Percentiles rank a stretch among this genome's conserved stretches.
phyloP scores from a whole-genome alignment of 1,140 invertebrate genomes.

The Drosophila orosa region DNA sequence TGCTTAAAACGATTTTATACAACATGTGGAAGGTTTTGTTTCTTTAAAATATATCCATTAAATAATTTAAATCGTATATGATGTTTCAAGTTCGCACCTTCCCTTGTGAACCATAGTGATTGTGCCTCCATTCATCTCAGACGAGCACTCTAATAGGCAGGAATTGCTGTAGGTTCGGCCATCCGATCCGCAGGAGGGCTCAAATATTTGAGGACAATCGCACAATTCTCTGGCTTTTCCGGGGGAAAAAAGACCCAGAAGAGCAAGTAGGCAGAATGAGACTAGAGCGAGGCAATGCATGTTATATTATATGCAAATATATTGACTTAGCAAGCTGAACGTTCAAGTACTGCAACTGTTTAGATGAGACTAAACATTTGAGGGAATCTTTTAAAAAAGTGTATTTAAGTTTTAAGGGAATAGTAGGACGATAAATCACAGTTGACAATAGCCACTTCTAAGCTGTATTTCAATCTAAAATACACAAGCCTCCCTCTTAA shows the following conservation, averaged over 20 bases:
- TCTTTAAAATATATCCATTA: neutral
- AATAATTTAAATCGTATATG: neutral
- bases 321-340: neutral
- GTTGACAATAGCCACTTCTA: neutral
- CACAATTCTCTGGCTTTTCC: neutral
- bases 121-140: neutral
- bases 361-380: neutral
- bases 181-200: neutral
- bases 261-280: neutral
- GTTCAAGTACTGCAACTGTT: neutral
- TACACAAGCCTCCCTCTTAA: neutral
- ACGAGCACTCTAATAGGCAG: neutral
- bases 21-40: no score
- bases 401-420: neutral
- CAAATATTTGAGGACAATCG: neutral
- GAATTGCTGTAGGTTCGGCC: constrained; percentile 3
- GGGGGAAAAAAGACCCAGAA: neutral
- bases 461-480: neutral
- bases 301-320: neutral
- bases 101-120: neutral
- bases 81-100: neutral
- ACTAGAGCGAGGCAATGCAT: neutral
- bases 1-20: no score
- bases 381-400: neutral
- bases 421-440: neutral